A percentile compares a stretch with the other conserved stretches of the same genome.
Conservation (phyloP, 2,888 invertebrate genomes). For the Philereme transversata region DNA sequence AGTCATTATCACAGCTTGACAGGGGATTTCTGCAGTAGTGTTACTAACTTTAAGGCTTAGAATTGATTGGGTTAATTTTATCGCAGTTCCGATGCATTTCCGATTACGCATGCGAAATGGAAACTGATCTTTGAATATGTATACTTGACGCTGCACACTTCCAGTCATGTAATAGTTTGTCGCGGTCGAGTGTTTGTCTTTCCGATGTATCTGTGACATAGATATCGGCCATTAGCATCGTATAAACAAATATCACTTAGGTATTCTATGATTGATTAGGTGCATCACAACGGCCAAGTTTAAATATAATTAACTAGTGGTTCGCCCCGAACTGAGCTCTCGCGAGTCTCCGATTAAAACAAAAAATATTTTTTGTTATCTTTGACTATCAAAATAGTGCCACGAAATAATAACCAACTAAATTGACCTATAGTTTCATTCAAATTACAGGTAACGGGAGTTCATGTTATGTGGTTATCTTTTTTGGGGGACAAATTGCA, state of each 20-base stretch:
- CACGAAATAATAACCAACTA: no score
- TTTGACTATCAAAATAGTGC: no score
- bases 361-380: no score
- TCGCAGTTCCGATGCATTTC: conserved; percentile 63
- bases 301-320: background rate
- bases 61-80: conserved; percentile 51
- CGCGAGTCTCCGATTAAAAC: no score
- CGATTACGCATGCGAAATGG: conserved; percentile 79
- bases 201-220: conserved; percentile 47
- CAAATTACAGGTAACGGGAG: no score
- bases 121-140: conserved; percentile 81
- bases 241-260: conserved; percentile 43
- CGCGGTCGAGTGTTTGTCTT: conserved; percentile 46
- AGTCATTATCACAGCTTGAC: conserved; percentile 53
- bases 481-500: no score
- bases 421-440: no score
- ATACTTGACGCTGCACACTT: conserved; percentile 56
- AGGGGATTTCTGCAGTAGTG: conserved; percentile 45
- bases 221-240: conserved; percentile 52
- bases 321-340: no score
- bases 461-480: no score
- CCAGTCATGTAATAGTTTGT: conserved; percentile 35
- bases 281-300: conserved; percentile 13
- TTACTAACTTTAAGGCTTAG: conserved; percentile 48
- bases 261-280: conserved; percentile 43